These are phyloP conservation scores for Caenorhabditis latens DNA, from an alignment of 1,140 invertebrate species.

Conservation along the genomic window DNA sequence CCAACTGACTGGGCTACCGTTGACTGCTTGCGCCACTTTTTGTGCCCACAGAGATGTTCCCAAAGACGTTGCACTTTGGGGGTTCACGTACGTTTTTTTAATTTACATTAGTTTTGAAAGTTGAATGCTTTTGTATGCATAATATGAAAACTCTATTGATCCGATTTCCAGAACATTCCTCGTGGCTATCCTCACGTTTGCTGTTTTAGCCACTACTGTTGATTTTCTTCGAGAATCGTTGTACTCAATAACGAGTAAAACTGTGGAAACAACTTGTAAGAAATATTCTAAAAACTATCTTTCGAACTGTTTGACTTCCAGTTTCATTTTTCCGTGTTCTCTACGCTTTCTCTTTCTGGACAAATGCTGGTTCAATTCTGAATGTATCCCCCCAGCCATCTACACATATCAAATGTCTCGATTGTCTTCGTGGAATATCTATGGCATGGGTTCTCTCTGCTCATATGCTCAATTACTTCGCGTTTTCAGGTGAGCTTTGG, in stretches of 20 bases:
- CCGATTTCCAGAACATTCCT: neutral
- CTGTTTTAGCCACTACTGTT: neutral
- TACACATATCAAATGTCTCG: slow-evolving; percentile 65
- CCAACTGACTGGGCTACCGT: neutral
- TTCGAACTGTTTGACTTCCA: neutral
- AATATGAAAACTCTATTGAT: too few relatives aligned
- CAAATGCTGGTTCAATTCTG: slow-evolving; percentile 68
- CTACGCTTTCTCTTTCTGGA: slow-evolving; percentile 67
- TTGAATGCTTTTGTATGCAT: too few relatives aligned
- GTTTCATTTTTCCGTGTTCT: slow-evolving; percentile 57
- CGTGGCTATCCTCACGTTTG: neutral
- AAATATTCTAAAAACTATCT: neutral
- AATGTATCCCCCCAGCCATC: slow-evolving; percentile 13
- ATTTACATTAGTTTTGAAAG: too few relatives aligned
- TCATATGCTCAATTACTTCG: slow-evolving; percentile 68
- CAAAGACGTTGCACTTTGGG: slow-evolving; percentile 9
- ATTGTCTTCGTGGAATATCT: slow-evolving; percentile 78
- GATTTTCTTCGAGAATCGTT: slow-evolving; percentile 19
- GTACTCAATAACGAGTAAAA: slow-evolving; percentile 78
- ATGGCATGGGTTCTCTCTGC: slow-evolving; percentile 78
- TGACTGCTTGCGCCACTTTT: slow-evolving; percentile 28
- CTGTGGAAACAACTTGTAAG: slow-evolving; percentile 11
- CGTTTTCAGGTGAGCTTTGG: neutral
- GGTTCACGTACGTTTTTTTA: neutral
- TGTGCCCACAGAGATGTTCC: slow-evolving; percentile 15